phyloP scores from a whole-genome alignment of 2,888 invertebrate species.

The Mesorhabditis belari region DNA sequence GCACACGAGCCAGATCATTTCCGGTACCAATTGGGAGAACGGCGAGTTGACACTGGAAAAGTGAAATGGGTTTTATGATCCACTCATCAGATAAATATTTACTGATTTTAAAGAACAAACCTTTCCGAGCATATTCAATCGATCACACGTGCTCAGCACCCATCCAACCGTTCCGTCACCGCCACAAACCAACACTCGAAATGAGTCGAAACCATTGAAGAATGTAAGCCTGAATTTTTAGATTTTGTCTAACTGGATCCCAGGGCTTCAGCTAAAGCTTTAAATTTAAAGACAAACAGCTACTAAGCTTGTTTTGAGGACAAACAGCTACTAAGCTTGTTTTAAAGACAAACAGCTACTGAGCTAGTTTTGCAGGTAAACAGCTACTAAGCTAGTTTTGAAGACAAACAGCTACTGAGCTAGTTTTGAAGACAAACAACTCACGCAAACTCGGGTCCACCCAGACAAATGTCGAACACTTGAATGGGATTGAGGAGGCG shows the following conservation, averaged over 20 bases:
- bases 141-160: conserved; percentile 92
- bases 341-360: too few relatives aligned
- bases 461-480: conserved; percentile 88
- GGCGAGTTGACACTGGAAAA: conserved; percentile 77
- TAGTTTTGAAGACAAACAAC: too few relatives aligned
- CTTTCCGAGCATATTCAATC: conserved; percentile 70
- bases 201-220: conserved; percentile 88
- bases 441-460: conserved; percentile 73
- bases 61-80: neutral
- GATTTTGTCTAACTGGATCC: too few relatives aligned
- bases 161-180: conserved; percentile 96
- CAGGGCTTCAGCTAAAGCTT: too few relatives aligned
- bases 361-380: too few relatives aligned
- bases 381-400: too few relatives aligned
- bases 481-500: conserved; percentile 88
- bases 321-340: too few relatives aligned
- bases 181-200: conserved; percentile 89
- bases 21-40: conserved; percentile 91
- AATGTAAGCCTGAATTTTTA: conserved; percentile 66
- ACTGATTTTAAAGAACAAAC: conserved; percentile 9
- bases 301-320: too few relatives aligned
- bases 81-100: neutral
- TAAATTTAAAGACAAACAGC: too few relatives aligned
- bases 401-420: too few relatives aligned
- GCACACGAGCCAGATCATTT: conserved; percentile 85